These are phyloP conservation scores for Lamprotornis superbus DNA, from an alignment of 2,113 vertebrate species.

Conservation along the genomic window DNA sequence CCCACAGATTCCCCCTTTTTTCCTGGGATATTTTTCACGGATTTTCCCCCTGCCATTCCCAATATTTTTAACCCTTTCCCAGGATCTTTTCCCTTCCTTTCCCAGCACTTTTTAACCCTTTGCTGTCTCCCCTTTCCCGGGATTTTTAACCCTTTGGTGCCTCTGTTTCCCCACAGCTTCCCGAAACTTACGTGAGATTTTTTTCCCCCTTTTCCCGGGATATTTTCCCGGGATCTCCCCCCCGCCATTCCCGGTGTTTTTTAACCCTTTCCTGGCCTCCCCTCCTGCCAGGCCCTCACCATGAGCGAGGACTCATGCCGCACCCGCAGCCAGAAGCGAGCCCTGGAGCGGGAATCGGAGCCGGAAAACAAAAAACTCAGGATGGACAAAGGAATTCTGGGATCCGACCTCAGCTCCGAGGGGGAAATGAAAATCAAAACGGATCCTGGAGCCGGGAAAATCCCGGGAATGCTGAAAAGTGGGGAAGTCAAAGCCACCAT, in stretches of 20 bases:
- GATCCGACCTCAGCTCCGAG: constrained; percentile 51
- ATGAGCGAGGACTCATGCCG: constrained; percentile 95
- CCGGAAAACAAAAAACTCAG: constrained; percentile 67
- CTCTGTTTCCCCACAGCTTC: too few species aligned
- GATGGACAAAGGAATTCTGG: constrained; percentile 79
- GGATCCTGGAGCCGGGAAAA: constrained; percentile 72
- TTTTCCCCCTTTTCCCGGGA: too few species aligned
- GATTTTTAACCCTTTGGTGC: too few species aligned
- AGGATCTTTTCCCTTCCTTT: too few species aligned
- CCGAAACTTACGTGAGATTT: too few species aligned
- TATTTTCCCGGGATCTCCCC: too few species aligned
- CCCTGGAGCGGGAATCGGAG: constrained; percentile 77
- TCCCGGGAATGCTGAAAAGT: constrained; percentile 77
- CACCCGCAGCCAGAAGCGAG: constrained; percentile 95
- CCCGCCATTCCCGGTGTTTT: background rate
- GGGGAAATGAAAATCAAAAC: constrained; percentile 67
- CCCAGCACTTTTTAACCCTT: too few species aligned
- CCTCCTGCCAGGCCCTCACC: constrained; percentile 47
- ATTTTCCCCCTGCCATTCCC: too few species aligned
- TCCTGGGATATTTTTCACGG: too few species aligned
- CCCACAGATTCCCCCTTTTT: too few species aligned
- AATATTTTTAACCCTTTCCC: too few species aligned
- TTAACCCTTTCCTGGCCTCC: background rate
- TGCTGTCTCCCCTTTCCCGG: too few species aligned
- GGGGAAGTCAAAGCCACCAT: constrained; percentile 83